Percentiles rank a stretch among this genome's conserved stretches.
phyloP scores from a whole-genome alignment of 2,113 vertebrate genomes.

The Aleadryas rufinucha region DNA sequence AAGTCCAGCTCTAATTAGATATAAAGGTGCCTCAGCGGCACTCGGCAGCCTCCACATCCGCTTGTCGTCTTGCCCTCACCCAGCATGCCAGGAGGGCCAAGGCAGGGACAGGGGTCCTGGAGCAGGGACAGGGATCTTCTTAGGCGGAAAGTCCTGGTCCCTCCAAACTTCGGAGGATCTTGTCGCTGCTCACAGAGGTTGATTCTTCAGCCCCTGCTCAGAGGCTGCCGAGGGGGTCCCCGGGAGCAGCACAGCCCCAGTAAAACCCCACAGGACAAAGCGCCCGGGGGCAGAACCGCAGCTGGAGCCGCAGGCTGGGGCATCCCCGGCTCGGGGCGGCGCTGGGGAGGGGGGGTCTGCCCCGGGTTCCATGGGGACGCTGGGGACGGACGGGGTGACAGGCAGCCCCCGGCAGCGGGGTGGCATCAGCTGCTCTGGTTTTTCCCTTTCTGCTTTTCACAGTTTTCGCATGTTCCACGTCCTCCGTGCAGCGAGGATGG shows the following conservation, averaged over 20 bases:
- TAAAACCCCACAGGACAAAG: background rate
- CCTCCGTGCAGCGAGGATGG: background rate
- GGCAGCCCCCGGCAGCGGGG: background rate
- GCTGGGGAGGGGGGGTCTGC: background rate
- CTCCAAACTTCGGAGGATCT: background rate
- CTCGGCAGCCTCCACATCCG: background rate
- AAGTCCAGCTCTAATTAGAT: background rate
- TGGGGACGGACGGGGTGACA: background rate
- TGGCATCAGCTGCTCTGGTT: background rate
- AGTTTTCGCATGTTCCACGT: constrained; percentile 2
- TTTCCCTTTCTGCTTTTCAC: constrained; percentile 16
- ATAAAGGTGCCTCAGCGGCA: background rate
- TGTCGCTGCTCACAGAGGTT: background rate
- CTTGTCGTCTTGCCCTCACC: background rate
- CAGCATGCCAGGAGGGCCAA: background rate
- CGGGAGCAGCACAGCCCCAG: accelerated
- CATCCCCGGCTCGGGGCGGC: background rate
- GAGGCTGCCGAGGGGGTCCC: background rate
- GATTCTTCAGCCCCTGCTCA: too few relatives aligned
- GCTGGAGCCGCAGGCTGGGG: background rate
- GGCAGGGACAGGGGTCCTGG: background rate
- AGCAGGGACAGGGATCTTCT: background rate
- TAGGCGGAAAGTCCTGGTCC: background rate
- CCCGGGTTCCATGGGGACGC: accelerated
- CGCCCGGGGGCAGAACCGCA: background rate